Percentiles rank a stretch among this genome's conserved stretches.
phyloP scores from a whole-genome alignment of 2,888 invertebrate species.

The Antitype chi region DNA sequence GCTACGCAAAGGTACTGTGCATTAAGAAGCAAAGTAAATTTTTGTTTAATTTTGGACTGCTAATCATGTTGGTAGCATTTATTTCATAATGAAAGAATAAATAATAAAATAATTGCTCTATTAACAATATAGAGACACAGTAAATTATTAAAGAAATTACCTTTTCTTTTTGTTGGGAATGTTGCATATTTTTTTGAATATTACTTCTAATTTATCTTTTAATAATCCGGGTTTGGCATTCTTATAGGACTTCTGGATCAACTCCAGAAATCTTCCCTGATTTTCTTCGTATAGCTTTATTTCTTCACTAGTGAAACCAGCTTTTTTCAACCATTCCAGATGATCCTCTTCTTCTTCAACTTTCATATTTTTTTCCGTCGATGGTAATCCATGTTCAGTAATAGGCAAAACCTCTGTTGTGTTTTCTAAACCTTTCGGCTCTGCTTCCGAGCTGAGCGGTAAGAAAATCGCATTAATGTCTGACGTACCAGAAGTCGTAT shows the following conservation, averaged over 20 bases:
- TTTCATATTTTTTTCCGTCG: constrained; percentile 83
- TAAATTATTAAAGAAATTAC: constrained; percentile 64
- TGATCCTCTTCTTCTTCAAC: constrained; percentile 81
- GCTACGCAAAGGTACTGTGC: too few species aligned
- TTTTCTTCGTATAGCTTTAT: constrained; percentile 87
- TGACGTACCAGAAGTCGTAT: too few species aligned
- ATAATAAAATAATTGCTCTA: neutral
- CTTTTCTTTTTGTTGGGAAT: constrained; percentile 70
- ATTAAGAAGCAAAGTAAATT: neutral
- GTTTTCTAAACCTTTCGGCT: constrained; percentile 85
- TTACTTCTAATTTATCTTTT: constrained; percentile 75
- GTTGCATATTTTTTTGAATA: constrained; percentile 80
- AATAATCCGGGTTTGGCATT: constrained; percentile 81
- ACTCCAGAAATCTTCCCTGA: constrained; percentile 79
- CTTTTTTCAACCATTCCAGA: constrained; percentile 85
- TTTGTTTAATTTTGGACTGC: neutral
- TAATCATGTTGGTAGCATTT: neutral
- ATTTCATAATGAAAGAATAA: neutral
- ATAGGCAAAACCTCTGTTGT: constrained; percentile 84
- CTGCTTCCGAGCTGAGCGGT: constrained; percentile 78
- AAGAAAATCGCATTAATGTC: neutral
- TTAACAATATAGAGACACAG: neutral
- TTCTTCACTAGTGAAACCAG: constrained; percentile 87
- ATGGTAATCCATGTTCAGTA: constrained; percentile 84
- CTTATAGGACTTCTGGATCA: constrained; percentile 9